Evolutionary conservation across 2,113 vertebrate species (phyloP).

Genomic region (Nesoenas mayeri): DNA sequence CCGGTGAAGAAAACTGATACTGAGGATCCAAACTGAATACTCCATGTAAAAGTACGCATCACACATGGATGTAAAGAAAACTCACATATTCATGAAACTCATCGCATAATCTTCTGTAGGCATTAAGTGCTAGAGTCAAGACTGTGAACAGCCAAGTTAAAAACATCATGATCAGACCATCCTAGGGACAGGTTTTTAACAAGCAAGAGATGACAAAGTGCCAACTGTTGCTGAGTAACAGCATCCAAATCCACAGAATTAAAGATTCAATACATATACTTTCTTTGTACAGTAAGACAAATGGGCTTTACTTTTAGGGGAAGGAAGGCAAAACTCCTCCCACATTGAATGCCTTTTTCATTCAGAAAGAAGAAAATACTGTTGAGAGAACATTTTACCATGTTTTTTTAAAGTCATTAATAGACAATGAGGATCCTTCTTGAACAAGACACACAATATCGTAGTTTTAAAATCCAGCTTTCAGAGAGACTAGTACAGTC

Average conservation of each 20-base stretch:
- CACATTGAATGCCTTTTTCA: background rate
- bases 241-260: background rate
- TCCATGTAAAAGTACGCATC: background rate
- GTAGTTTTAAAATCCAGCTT: background rate
- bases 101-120: background rate
- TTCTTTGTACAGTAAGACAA: background rate
- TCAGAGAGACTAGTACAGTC: background rate
- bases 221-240: background rate
- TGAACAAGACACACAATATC: background rate
- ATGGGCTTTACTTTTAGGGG: background rate
- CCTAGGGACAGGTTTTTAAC: background rate
- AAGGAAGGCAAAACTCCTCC: background rate
- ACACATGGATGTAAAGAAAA: background rate
- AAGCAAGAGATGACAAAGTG: background rate
- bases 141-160: background rate
- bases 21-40: background rate
- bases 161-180: background rate
- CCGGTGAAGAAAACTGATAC: background rate
- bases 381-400: background rate
- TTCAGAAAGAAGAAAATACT: background rate
- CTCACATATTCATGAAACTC: background rate
- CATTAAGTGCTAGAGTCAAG: background rate
- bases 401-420: background rate
- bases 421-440: background rate
- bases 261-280: background rate